Conservation (phyloP, 2,113 vertebrate genomes). For the Notechis scutatus region DNA sequence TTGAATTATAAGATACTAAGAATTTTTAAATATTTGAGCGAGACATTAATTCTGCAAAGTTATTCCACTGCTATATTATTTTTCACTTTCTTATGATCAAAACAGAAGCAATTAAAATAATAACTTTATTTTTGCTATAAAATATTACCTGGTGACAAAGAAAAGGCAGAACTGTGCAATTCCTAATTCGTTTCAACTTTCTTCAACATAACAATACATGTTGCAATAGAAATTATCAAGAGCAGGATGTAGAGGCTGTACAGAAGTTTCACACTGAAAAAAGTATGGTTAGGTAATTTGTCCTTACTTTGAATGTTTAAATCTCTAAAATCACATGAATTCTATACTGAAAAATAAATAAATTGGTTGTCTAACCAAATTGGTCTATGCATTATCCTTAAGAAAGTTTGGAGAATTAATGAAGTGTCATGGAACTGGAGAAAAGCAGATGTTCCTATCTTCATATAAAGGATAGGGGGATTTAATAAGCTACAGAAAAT, state of each 20-base stretch:
- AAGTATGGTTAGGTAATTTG: not conserved
- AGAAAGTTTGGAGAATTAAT: not conserved
- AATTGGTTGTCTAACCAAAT: not conserved
- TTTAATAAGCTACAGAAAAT: not conserved
- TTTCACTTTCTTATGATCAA: not conserved
- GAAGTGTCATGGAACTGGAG: not conserved
- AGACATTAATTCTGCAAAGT: not conserved
- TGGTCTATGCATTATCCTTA: not conserved
- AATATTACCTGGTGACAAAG: not conserved
- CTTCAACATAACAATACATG: not conserved
- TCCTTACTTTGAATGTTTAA: not conserved
- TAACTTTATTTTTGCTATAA: not conserved
- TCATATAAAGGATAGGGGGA: not conserved
- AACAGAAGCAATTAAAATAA: not conserved
- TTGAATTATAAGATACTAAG: not conserved
- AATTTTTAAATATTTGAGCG: not conserved
- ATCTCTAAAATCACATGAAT: not conserved
- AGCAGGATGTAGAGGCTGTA: not conserved
- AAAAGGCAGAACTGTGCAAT: not conserved
- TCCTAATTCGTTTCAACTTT: not conserved
- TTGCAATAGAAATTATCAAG: not conserved
- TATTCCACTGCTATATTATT: not conserved
- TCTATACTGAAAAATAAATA: not conserved
- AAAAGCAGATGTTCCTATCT: not conserved
- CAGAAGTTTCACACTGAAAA: not conserved